Base-by-base conservation (phyloP, 2,797 vertebrate species). In the Chelmon rostratus region DNA sequence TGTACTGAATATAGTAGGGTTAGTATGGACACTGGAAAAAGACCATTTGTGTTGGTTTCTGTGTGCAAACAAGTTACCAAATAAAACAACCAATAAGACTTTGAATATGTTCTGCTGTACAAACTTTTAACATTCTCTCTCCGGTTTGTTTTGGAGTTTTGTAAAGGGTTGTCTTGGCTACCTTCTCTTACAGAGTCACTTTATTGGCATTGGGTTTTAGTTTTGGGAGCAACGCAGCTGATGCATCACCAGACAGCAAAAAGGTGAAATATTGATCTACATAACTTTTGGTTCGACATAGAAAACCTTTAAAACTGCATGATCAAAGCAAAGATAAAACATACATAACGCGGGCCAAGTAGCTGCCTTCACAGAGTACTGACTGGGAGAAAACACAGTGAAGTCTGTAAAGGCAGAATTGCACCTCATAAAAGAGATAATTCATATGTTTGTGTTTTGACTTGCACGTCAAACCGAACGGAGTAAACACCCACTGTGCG, bases 361-460 rank as follows among this genome's bases (percentile, higher is more conserved):
- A 38, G 52, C 9, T 40, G 35, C 4, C 6, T 81, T 88, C 74
- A 73, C 15, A 76, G 78, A 61, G 67, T 70, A 53, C 7, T 56
- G 33, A 19, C 33, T 66, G 25, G 21, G 69, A 70, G 64, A 73
- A 83, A 79, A 73, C 65, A 64, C 79, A 82, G 68, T 4, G 25
- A 69, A 66, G 18, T 77, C 81, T 84, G 71, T 88, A 70, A 90
- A 89, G 59, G 42, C 69, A 58, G 57, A 84, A 76, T 62, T 90
- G 78, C 79, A 76, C 74, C 84, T 89, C 82, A 65, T 88, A 91
- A 92, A 86, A 81, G 71, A 88, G 83, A 91, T 89, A 89, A 92
- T 92, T 91, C 74, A 69, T 81, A 80, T 79, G 91, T 92, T 90
- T 90, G 87, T 89, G 82, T 90, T 86, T 80, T 83, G 75, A 87